Conservation (phyloP, 2,888 invertebrate species). For the Laspeyria flexula region DNA sequence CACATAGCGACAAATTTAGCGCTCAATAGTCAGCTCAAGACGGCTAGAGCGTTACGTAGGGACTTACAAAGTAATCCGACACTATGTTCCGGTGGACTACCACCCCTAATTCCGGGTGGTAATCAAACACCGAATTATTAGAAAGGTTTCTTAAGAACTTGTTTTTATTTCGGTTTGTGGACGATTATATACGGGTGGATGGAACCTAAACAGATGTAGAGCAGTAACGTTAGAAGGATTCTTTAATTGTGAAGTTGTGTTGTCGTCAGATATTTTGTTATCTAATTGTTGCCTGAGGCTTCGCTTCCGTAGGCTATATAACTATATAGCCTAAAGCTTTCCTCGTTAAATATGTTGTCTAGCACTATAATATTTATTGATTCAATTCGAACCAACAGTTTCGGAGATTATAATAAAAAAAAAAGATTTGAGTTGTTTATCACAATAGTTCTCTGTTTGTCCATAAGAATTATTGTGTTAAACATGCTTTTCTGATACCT, state of each 20-base stretch:
- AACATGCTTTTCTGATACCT: no score
- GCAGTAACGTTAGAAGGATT: constrained; percentile 1
- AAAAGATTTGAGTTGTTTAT: no score
- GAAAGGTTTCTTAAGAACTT: constrained; percentile 36
- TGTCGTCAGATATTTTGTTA: no score
- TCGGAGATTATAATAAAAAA: no score
- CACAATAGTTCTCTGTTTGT: no score
- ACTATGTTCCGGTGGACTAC: constrained; percentile 33
- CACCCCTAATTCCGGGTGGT: constrained; percentile 45
- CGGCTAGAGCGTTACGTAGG: constrained; percentile 22
- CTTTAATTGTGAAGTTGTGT: background rate
- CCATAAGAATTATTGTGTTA: no score
- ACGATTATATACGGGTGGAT: constrained; percentile 11
- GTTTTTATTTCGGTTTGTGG: constrained; percentile 7
- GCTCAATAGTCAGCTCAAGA: constrained; percentile 23
- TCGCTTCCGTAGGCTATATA: no score
- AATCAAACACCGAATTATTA: constrained; percentile 39
- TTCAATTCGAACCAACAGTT: no score
- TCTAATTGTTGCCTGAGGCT: no score
- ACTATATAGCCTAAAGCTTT: no score
- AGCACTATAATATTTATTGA: no score
- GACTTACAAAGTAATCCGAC: constrained; percentile 26
- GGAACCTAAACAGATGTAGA: constrained; percentile 1
- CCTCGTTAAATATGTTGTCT: no score
- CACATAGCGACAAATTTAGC: constrained; percentile 25